Evolutionary conservation across 2,888 invertebrate species (phyloP).

Genomic region (Tiliacea aurago): DNA sequence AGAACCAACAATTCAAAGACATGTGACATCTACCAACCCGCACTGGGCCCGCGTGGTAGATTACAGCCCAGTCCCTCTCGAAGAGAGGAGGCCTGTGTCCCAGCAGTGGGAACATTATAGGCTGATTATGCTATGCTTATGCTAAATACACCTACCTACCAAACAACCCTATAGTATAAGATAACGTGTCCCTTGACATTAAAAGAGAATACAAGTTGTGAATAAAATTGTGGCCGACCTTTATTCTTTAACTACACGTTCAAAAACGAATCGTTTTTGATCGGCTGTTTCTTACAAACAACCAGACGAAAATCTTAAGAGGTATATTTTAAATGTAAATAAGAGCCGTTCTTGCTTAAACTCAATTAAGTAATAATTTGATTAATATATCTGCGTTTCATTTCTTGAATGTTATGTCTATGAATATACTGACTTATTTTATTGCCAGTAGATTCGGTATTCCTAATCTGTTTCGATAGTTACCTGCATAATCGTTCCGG

Average conservation of each 20-base stretch:
- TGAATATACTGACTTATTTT: not conserved
- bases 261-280: slow-evolving; percentile 14
- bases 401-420: not conserved
- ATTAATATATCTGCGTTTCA: not conserved
- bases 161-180: not conserved
- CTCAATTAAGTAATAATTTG: not conserved
- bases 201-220: slow-evolving; percentile 15
- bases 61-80: too few species aligned
- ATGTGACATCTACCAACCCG: too few species aligned
- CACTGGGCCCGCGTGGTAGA: too few species aligned
- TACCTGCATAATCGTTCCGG: not conserved
- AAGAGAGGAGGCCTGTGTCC: too few species aligned
- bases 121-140: too few species aligned
- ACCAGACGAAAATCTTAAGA: not conserved
- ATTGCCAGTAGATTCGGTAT: not conserved
- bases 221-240: slow-evolving; percentile 15
- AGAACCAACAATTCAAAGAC: too few species aligned
- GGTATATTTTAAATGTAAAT: slow-evolving; percentile 10
- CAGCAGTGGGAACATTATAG: too few species aligned
- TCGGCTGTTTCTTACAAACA: slow-evolving; percentile 2
- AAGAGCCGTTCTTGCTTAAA: not conserved
- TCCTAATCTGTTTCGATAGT: not conserved
- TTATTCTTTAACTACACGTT: not conserved
- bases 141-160: not conserved
- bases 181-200: slow-evolving; percentile 28